Conservation (phyloP, 2,797 vertebrate species). For the Galago senegalensis region DNA sequence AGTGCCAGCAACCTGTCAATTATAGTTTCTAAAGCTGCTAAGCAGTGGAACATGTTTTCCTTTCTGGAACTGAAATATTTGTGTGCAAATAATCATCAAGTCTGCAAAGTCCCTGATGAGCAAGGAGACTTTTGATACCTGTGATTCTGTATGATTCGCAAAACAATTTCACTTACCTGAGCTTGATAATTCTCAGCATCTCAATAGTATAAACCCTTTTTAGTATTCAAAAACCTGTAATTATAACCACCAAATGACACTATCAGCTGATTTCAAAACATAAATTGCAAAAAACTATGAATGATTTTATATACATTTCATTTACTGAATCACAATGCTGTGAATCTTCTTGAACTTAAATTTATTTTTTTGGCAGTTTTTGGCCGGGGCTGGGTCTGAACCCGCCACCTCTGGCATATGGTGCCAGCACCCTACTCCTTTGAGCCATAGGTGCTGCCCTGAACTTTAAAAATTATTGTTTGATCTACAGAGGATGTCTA, state of each 20-base stretch:
- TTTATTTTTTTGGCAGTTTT: too few species aligned
- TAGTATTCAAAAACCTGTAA: conserved; percentile 6
- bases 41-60: neutral
- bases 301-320: neutral
- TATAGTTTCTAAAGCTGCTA: neutral
- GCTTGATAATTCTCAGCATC: neutral
- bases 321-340: neutral
- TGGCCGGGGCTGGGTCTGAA: too few species aligned
- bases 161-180: neutral
- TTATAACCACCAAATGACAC: neutral
- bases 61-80: neutral
- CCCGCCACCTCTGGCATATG: too few species aligned
- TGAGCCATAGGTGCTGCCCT: neutral
- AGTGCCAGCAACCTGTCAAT: conserved; percentile 1
- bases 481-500: neutral
- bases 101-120: neutral
- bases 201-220: neutral
- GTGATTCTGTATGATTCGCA: neutral
- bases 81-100: neutral
- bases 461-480: conserved; percentile 8
- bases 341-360: neutral
- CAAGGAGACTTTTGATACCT: neutral
- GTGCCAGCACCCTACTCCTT: too few species aligned
- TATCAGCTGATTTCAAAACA: neutral
- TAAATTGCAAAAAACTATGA: neutral